Evolutionary conservation across 2,113 vertebrate species (phyloP).

Genomic region (Columba janthina): DNA sequence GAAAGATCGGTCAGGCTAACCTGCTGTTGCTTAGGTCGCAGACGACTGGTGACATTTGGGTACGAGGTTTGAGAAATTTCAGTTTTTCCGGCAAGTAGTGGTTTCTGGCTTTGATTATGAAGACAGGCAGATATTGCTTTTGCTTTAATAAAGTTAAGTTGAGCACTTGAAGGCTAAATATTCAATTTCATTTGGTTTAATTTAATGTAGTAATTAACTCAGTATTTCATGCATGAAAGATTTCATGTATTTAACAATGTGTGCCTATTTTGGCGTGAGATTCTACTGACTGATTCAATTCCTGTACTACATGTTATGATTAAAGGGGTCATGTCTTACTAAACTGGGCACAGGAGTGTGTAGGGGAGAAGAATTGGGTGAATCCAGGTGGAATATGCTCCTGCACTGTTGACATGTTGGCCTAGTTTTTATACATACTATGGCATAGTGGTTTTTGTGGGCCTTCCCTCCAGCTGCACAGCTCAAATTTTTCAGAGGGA

Average conservation of each 20-base stretch:
- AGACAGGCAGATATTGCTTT: background rate
- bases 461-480: background rate
- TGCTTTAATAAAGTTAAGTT: background rate
- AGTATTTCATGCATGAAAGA: background rate
- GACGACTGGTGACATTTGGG: background rate
- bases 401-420: background rate
- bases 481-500: background rate
- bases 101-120: background rate
- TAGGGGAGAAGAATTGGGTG: background rate
- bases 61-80: background rate
- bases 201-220: conserved; percentile 27
- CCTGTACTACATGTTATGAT: fast-evolving
- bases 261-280: background rate
- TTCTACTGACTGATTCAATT: background rate
- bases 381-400: background rate
- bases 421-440: fast-evolving
- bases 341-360: background rate
- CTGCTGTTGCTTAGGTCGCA: background rate
- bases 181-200: background rate
- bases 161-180: background rate
- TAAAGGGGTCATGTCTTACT: background rate
- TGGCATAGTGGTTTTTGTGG: background rate
- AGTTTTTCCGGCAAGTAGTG: background rate
- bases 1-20: background rate
- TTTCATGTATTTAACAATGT: background rate